Evolutionary conservation across 2,797 vertebrate species (phyloP).

Genomic region (Gallinago nigripennis): DNA sequence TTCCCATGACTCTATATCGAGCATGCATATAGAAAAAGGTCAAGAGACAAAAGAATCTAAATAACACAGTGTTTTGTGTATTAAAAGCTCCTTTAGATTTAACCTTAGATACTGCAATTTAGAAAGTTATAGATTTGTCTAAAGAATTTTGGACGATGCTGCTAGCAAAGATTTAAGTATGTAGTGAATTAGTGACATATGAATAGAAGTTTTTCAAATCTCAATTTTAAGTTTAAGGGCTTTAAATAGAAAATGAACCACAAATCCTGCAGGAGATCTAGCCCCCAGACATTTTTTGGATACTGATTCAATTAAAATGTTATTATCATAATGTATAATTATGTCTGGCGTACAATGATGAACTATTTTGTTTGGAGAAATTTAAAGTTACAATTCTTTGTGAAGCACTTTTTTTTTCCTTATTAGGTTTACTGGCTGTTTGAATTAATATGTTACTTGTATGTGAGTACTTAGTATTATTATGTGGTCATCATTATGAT

Average conservation of each 20-base stretch:
- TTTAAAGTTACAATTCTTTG: background rate
- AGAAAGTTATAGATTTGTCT: background rate
- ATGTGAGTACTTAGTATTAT: background rate
- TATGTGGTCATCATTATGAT: background rate
- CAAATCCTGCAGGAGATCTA: background rate
- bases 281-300: fast-evolving
- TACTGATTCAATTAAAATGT: background rate
- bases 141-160: background rate
- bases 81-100: background rate
- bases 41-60: background rate
- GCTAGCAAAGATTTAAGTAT: background rate
- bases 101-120: background rate
- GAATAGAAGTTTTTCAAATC: background rate
- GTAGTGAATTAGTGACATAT: background rate
- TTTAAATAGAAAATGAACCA: background rate
- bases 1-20: background rate
- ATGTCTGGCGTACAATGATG: background rate
- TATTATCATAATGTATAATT: background rate
- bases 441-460: background rate
- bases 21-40: background rate
- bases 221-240: background rate
- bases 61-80: background rate
- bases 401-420: background rate
- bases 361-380: background rate
- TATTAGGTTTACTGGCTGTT: background rate